These are phyloP conservation scores for Theonella swinhoei DNA, from an alignment of 37 sponge, comb jelly and placozoan genomes.

Conservation along the genomic window DNA sequence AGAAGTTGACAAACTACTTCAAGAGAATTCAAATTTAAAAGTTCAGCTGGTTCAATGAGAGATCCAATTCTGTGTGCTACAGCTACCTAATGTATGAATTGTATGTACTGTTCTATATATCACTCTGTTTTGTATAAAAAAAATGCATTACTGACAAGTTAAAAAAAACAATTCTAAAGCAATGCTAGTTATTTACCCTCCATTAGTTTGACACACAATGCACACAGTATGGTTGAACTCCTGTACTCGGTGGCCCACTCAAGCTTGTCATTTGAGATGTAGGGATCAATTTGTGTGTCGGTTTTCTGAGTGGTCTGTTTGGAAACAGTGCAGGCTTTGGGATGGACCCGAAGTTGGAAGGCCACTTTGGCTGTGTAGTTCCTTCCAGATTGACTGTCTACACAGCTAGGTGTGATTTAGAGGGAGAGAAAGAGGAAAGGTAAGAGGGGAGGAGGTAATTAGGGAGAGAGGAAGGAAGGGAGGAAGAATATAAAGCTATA, in stretches of 20 bases:
- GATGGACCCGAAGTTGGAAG: constrained; percentile 43
- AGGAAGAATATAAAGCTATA: too few species aligned
- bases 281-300: constrained; percentile 14
- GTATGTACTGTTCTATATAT: too few species aligned
- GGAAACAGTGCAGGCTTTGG: constrained; percentile 28
- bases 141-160: too few species aligned
- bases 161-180: too few species aligned
- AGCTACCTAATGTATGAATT: too few species aligned
- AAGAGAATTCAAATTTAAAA: constrained; percentile 44
- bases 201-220: constrained; percentile 7
- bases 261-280: constrained; percentile 17
- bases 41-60: constrained; percentile 8
- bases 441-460: too few species aligned
- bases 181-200: too few species aligned
- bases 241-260: constrained; percentile 62
- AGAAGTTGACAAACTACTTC: constrained; percentile 22
- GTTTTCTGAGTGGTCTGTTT: constrained; percentile 23
- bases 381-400: not conserved
- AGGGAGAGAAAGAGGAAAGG: too few species aligned
- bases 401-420: too few species aligned
- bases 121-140: too few species aligned
- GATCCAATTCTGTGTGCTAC: too few species aligned
- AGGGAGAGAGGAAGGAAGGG: too few species aligned
- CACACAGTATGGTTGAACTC: constrained; percentile 40
- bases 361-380: constrained; percentile 47